These are phyloP conservation scores for Dromiciops gliroides DNA, from an alignment of 2,113 vertebrate genomes.

Conservation along the genomic window DNA sequence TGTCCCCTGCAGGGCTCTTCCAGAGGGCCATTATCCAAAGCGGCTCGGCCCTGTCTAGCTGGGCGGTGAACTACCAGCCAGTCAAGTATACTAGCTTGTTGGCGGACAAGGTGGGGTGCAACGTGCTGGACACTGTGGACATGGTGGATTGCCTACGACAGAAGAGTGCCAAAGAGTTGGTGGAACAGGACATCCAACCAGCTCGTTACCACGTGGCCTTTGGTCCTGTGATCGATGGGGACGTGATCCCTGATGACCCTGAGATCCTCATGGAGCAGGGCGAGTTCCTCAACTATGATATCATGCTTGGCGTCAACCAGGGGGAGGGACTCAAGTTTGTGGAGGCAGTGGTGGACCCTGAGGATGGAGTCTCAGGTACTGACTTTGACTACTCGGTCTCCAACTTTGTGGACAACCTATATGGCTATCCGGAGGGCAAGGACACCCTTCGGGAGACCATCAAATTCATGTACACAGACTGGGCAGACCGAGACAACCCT, in stretches of 20 bases:
- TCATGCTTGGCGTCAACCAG: constrained; percentile 99
- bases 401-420: constrained; percentile 98
- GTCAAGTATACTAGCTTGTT: constrained; percentile 98
- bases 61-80: constrained; percentile 99
- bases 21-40: constrained; percentile 99
- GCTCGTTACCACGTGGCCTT: constrained; percentile 98
- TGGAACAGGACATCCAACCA: constrained; percentile 98
- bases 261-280: constrained; percentile 99
- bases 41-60: constrained; percentile 97
- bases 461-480: constrained; percentile 99
- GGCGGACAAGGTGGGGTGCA: constrained; percentile 98
- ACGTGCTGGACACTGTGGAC: constrained; percentile 96
- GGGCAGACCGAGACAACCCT: constrained; percentile 97
- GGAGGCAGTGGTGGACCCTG: constrained; percentile 97
- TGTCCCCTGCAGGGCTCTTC: constrained; percentile 91
- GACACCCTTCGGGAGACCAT: constrained; percentile 98
- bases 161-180: constrained; percentile 96
- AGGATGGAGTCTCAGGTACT: constrained; percentile 97
- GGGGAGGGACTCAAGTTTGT: constrained; percentile 98
- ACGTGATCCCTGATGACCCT: constrained; percentile 97
- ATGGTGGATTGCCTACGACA: constrained; percentile 99
- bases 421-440: constrained; percentile 98
- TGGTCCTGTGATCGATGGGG: constrained; percentile 97
- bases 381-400: constrained; percentile 99
- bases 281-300: constrained; percentile 99